These are phyloP conservation scores for Saiga tatarica DNA, from an alignment of 2,113 vertebrate genomes.

Conservation along the genomic window DNA sequence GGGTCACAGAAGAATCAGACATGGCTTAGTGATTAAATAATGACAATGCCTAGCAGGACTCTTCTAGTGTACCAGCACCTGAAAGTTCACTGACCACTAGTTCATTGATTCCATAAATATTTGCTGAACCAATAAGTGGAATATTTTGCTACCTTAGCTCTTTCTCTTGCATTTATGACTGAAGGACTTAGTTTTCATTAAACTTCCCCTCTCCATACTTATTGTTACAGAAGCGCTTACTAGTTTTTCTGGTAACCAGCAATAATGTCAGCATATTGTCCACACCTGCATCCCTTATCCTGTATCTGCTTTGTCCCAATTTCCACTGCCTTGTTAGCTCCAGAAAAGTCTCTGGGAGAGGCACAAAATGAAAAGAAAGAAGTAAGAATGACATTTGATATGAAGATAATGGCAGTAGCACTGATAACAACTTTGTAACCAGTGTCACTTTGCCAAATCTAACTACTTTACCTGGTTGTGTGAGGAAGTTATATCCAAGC, in stretches of 20 bases:
- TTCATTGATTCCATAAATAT: neutral
- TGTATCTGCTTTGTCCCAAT: neutral
- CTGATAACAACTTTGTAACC: no score
- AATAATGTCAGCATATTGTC: neutral
- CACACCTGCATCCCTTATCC: accelerated
- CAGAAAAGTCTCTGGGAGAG: neutral
- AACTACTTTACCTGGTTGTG: neutral
- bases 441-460: neutral
- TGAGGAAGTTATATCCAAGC: neutral
- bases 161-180: neutral
- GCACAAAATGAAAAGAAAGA: neutral
- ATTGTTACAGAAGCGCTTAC: neutral
- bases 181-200: neutral
- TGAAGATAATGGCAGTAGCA: neutral
- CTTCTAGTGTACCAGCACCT: neutral
- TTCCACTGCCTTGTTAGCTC: neutral
- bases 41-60: no score
- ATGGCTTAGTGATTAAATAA: neutral
- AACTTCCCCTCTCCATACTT: no score
- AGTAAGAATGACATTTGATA: neutral
- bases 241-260: neutral
- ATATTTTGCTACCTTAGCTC: neutral
- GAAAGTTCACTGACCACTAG: neutral
- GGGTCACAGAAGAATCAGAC: neutral
- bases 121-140: neutral